Evolutionary conservation across 35 echinoderm and acorn worm species (phyloP).

Genomic region (Amphiura filiformis): DNA sequence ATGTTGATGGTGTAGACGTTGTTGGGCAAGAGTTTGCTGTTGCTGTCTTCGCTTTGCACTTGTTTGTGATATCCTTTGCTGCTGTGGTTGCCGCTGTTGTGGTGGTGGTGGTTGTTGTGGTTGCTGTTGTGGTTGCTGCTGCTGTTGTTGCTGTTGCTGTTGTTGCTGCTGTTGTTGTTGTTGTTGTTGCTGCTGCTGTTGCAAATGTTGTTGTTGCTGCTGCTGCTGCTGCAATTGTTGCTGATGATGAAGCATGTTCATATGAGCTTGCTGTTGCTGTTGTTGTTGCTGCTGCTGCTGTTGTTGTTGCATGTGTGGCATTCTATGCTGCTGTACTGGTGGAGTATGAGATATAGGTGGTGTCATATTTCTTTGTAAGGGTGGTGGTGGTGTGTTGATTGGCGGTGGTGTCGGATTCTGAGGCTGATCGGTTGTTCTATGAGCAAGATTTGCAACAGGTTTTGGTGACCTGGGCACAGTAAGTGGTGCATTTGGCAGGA

Average conservation of each 20-base stretch:
- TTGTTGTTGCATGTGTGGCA: conserved; percentile 52
- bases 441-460: conserved; percentile 79
- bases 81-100: neutral
- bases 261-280: conserved; percentile 33
- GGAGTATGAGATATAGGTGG: conserved; percentile 45
- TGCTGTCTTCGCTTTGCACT: conserved; percentile 10
- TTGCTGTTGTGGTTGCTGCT: conserved; percentile 37
- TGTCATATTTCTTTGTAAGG: conserved; percentile 56
- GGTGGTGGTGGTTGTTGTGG: neutral
- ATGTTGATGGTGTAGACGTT: neutral
- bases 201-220: conserved; percentile 58
- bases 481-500: conserved; percentile 66
- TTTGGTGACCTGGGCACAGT: conserved; percentile 84
- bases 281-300: conserved; percentile 63
- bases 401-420: conserved; percentile 81
- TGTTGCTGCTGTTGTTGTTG: conserved; percentile 49
- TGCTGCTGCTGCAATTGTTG: conserved; percentile 48
- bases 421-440: conserved; percentile 25
- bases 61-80: neutral
- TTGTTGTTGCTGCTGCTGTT: conserved; percentile 62
- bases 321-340: conserved; percentile 51
- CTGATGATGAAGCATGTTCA: conserved; percentile 37
- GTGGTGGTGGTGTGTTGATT: conserved; percentile 59
- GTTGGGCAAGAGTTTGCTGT: conserved; percentile 5
- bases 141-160: conserved; percentile 40